phyloP scores from a whole-genome alignment of 2,888 invertebrate species.

The Drosophila meridionalis region DNA sequence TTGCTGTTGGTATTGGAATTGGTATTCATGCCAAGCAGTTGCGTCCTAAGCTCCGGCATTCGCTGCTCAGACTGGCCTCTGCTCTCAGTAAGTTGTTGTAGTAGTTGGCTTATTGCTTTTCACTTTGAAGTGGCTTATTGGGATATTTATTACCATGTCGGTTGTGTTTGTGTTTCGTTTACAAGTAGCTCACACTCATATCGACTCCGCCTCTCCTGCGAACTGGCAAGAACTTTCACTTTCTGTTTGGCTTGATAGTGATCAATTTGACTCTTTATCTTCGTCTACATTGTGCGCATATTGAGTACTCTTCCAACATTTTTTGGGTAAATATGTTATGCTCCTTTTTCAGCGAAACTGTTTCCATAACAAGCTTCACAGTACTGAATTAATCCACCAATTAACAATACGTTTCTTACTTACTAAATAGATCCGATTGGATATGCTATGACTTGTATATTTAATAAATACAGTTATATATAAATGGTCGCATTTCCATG shows the following conservation, averaged over 20 bases:
- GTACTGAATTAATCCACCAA: no score
- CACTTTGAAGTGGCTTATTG: conserved; percentile 80
- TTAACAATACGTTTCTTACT: no score
- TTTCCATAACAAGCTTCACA: background rate
- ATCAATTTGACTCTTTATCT: conserved; percentile 42
- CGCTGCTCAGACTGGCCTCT: conserved; percentile 5
- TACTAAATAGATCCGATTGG: no score
- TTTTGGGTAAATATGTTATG: background rate
- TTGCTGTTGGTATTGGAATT: conserved; percentile 18
- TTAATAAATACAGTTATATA: no score
- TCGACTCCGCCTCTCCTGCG: conserved; percentile 4
- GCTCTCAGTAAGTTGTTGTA: conserved; percentile 49
- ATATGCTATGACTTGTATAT: no score
- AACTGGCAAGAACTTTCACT: conserved; percentile 26
- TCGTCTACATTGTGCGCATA: background rate
- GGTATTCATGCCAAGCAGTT: conserved; percentile 48
- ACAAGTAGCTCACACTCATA: conserved; percentile 55
- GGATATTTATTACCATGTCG: conserved; percentile 79
- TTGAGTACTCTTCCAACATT: background rate
- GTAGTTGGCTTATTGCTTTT: conserved; percentile 74
- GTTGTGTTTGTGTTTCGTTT: conserved; percentile 70
- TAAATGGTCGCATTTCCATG: no score
- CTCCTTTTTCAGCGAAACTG: background rate
- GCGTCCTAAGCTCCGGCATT: conserved; percentile 7
- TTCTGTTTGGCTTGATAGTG: conserved; percentile 52